Evolutionary conservation across 2,888 invertebrate species (phyloP).

Genomic region (Callyntrura sp.): DNA sequence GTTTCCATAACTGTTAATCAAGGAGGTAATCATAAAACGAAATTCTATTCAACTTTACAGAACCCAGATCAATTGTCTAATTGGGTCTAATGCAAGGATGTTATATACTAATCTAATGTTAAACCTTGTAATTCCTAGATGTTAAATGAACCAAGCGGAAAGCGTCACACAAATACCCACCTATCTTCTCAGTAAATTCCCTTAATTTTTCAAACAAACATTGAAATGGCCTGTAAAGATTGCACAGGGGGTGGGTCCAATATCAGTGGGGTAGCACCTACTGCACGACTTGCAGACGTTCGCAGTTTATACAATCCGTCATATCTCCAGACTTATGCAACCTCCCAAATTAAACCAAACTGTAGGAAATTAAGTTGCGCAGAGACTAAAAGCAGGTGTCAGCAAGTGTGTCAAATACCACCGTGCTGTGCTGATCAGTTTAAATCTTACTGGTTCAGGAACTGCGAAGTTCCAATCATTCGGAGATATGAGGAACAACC

Average conservation of each 20-base stretch:
- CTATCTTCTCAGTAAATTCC: too few species aligned
- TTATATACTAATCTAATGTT: too few species aligned
- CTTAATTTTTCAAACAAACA: too few species aligned
- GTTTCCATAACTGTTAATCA: too few species aligned
- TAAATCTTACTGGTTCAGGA: constrained; percentile 79
- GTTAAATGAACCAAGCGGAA: too few species aligned
- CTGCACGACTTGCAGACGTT: constrained; percentile 67
- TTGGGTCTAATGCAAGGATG: too few species aligned
- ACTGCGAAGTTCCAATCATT: constrained; percentile 75
- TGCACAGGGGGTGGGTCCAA: constrained; percentile 65
- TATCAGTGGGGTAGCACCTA: neutral
- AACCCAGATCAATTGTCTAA: too few species aligned
- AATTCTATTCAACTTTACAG: too few species aligned
- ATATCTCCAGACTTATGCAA: constrained; percentile 4
- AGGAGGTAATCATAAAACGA: too few species aligned
- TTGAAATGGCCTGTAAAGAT: constrained; percentile 74
- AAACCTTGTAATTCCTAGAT: too few species aligned
- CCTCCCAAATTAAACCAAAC: neutral
- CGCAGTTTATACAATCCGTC: constrained; percentile 79
- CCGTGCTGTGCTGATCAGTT: constrained; percentile 77
- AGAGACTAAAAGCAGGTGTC: constrained; percentile 45
- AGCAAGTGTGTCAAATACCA: constrained; percentile 65
- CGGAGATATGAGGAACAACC: constrained; percentile 80
- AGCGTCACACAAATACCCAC: too few species aligned
- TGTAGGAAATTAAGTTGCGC: constrained; percentile 58